phyloP scores from a whole-genome alignment of 2,888 invertebrate species.

The Platerodrilus igneus region DNA sequence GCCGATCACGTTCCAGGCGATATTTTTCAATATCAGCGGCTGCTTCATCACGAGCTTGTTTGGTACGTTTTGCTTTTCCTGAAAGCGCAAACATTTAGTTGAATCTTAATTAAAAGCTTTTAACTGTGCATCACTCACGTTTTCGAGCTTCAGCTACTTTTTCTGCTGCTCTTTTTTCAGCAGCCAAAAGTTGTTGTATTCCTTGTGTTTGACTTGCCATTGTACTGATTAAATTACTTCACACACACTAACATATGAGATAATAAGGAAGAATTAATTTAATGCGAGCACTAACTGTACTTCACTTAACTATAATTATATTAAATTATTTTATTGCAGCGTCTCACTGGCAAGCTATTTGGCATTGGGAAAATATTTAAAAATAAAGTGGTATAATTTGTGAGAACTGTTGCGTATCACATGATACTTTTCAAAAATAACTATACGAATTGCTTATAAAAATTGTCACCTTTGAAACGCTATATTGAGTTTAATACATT shows the following conservation, averaged over 20 bases:
- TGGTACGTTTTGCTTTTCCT: slow-evolving; percentile 45
- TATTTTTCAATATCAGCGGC: slow-evolving; percentile 45
- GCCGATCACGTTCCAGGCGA: slow-evolving; percentile 41
- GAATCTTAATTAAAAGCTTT: neutral
- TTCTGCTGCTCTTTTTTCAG: slow-evolving; percentile 48
- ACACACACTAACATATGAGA: no score
- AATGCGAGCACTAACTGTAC: no score
- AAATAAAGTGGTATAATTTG: no score
- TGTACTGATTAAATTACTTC: slow-evolving; percentile 16
- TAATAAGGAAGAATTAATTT: slow-evolving; percentile 21
- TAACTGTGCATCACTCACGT: slow-evolving; percentile 39
- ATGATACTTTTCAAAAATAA: no score
- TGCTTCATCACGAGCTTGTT: slow-evolving; percentile 46
- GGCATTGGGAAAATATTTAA: no score
- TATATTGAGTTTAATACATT: no score
- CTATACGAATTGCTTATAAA: no score
- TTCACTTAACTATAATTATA: slow-evolving; percentile 22
- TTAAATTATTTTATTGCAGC: slow-evolving; percentile 28
- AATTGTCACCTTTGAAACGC: no score
- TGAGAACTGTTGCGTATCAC: no score
- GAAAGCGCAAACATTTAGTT: no score
- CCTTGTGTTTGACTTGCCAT: slow-evolving; percentile 49
- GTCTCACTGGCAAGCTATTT: no score
- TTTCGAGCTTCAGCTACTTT: slow-evolving; percentile 48
- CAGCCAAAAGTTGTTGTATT: slow-evolving; percentile 47